Evolutionary conservation across 2,888 invertebrate genomes (phyloP).

Genomic region (Phaonia tiefii): DNA sequence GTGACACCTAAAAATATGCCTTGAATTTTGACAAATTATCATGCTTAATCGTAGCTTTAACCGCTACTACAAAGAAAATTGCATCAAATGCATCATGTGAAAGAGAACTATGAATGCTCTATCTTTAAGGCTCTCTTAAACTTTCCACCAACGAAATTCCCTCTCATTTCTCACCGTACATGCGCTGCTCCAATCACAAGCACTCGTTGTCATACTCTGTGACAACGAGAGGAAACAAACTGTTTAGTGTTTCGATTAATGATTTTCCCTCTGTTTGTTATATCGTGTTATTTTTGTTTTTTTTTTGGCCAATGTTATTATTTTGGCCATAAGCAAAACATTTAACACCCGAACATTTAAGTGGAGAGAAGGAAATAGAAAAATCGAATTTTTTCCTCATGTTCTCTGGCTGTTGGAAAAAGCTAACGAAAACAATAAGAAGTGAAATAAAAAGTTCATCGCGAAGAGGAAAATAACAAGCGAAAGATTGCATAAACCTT

Average conservation of each 20-base stretch:
- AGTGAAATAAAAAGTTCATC: constrained; percentile 12
- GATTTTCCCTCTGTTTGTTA: constrained; percentile 40
- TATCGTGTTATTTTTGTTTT: constrained; percentile 13
- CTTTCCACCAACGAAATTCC: neutral
- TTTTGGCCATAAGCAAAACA: constrained; percentile 61
- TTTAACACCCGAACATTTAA: constrained; percentile 47
- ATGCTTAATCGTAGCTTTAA: no score
- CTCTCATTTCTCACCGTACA: neutral
- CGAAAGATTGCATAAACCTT: constrained; percentile 34
- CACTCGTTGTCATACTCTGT: constrained; percentile 30
- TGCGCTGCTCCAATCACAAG: neutral
- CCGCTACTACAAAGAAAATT: no score
- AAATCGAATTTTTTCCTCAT: constrained; percentile 28
- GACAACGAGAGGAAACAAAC: neutral
- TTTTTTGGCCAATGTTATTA: constrained; percentile 48
- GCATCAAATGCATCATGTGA: no score
- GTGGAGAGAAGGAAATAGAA: constrained; percentile 21
- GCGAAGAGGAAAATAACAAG: neutral
- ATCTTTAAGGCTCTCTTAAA: neutral
- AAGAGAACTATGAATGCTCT: no score
- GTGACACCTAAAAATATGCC: no score
- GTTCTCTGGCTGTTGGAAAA: neutral
- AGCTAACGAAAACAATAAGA: constrained; percentile 4
- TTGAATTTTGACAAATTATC: no score
- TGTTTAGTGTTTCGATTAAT: constrained; percentile 12